Percentiles rank a stretch among this genome's conserved stretches.
Conservation (phyloP, 2,797 vertebrate genomes). For the Oreortyx pictus region DNA sequence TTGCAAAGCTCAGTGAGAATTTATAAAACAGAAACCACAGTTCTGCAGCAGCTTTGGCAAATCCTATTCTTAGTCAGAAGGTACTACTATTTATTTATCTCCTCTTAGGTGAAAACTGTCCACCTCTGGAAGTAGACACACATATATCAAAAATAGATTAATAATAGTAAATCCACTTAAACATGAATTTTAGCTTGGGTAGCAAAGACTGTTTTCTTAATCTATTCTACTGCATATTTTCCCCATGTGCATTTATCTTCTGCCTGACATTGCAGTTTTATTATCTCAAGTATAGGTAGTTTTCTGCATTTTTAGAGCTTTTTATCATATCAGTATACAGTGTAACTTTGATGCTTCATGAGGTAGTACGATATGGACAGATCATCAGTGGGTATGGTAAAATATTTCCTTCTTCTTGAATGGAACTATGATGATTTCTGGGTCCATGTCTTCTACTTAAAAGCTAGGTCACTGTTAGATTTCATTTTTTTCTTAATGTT, state of each 20-base stretch:
- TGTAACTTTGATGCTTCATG: background rate
- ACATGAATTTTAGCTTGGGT: background rate
- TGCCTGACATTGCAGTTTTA: background rate
- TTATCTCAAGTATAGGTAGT: background rate
- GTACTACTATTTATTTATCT: background rate
- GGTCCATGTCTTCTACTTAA: background rate
- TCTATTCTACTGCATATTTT: background rate
- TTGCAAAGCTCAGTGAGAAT: background rate
- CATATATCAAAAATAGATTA: background rate
- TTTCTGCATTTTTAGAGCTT: background rate
- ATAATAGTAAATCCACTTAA: background rate
- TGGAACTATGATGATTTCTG: background rate
- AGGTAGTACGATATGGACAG: background rate
- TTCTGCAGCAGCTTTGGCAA: background rate
- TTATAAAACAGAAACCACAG: background rate
- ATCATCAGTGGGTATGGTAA: background rate
- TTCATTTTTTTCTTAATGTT: background rate
- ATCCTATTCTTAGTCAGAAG: background rate
- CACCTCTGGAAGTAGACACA: background rate
- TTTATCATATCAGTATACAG: background rate
- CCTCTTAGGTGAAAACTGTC: background rate
- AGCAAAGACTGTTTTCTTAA: background rate
- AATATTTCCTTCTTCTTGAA: background rate
- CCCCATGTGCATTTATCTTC: background rate
- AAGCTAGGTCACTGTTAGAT: background rate